These are phyloP conservation scores for Listrodromus nycthemerus DNA, from an alignment of 2,888 invertebrate genomes.

Conservation along the genomic window DNA sequence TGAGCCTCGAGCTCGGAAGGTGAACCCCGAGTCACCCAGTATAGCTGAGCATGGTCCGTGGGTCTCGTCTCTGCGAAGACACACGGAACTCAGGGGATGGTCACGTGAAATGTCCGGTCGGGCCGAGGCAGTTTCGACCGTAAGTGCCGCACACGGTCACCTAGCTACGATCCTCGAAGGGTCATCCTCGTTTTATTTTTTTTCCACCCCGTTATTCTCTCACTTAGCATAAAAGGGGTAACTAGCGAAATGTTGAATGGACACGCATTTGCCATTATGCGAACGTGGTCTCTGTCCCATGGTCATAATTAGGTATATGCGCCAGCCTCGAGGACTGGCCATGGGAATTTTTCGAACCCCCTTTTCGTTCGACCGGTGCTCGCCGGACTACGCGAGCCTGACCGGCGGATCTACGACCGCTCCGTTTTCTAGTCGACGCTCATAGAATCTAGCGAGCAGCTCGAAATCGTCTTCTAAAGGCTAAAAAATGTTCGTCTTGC, in stretches of 20 bases:
- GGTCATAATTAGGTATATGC: conserved; percentile 81
- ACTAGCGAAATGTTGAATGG: conserved; percentile 66
- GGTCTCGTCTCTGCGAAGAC: conserved; percentile 55
- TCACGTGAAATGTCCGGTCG: conserved; percentile 80
- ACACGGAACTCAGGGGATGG: conserved; percentile 68
- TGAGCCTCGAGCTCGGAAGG: not conserved
- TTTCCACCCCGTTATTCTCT: conserved; percentile 43
- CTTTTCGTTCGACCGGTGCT: conserved; percentile 8
- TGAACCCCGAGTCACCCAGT: not conserved
- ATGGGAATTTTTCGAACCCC: conserved; percentile 80
- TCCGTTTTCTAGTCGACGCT: conserved; percentile 16
- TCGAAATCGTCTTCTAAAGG: not conserved
- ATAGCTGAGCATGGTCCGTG: conserved; percentile 49
- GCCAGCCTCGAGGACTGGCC: conserved; percentile 73
- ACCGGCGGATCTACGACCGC: conserved; percentile 64
- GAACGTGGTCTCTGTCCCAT: conserved; percentile 80
- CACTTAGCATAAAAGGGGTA: conserved; percentile 67
- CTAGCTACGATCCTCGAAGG: conserved; percentile 61
- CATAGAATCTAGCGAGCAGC: not conserved
- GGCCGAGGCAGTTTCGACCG: conserved; percentile 70
- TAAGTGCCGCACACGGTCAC: conserved; percentile 63
- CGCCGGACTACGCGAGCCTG: conserved; percentile 29
- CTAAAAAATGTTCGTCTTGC: not conserved
- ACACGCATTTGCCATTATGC: conserved; percentile 58
- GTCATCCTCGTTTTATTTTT: conserved; percentile 64